Base-by-base conservation (phyloP, 2,113 vertebrate species). In the Cephalopholis sonnerati region DNA sequence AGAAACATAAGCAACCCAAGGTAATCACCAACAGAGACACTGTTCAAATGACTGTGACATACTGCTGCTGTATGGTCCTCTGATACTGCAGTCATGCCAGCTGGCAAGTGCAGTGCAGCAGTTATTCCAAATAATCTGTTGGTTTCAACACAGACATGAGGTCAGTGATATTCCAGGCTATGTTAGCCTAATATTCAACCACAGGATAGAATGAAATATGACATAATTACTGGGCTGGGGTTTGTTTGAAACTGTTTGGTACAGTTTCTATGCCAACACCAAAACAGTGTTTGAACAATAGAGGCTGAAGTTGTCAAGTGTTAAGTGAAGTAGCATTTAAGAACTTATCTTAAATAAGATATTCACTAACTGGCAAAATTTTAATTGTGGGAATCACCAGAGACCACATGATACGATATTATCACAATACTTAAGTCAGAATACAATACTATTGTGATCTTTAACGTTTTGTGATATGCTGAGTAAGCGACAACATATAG, bases 1-100 rank as follows among this genome's bases (percentile, higher is more conserved):
- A 61, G 67, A 53, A 61, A 24, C 74, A 72, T 59, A 78, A 77
- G 50, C 54, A 63, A 57, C 50, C 50, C 27, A 17, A 10, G 2
- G 25, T 78, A 44, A 54, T 65, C 57, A 13, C 39, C 50, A 57
- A 18, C 39, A 32, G 58, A 57, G 39, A 82, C 74, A 16, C 22
- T 51, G 65, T 64, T 51, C 57, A 36, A 70, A 41, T 54, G 55
- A 63, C 17, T 58, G 64, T 51, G 67, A 73, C 41, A 20, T 58
- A 24, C 48, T 77, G 67, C 57, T 44, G 27, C 8, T 44, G 36
- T 59, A 46, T 18, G 36, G n/a, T 78, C 68, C 41, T 82, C 54
- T 67, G 69, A 22, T 54, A 10, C 39, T 58, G 48, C 64, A 18
- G 57, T 68, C 27, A 16, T 32, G 74, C 81, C 81, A 83, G 74